A percentile compares a stretch with the other conserved stretches of the same genome.
Conservation (phyloP, 2,888 invertebrate species). For the Hartigia nigra region DNA sequence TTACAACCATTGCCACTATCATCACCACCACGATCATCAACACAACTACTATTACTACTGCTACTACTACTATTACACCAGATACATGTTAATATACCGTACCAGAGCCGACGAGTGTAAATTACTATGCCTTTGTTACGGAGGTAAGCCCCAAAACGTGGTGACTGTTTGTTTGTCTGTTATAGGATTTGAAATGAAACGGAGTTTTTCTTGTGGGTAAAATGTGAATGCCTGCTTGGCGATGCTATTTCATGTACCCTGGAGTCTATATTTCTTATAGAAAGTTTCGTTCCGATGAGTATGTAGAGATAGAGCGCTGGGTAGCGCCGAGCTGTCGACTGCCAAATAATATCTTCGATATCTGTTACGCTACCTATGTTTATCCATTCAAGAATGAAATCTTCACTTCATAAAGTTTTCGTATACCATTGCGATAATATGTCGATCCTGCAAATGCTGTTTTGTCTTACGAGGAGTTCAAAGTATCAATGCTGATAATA, state of each 20-base stretch:
- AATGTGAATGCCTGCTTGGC: conserved; percentile 61
- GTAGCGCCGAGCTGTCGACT: conserved; percentile 30
- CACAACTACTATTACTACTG: conserved; percentile 36
- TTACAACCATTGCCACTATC: conserved; percentile 36
- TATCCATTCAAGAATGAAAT: conserved; percentile 11
- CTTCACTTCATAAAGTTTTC: conserved; percentile 28
- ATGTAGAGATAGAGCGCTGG: conserved; percentile 13
- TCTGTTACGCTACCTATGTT: not conserved
- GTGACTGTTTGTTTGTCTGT: conserved; percentile 62
- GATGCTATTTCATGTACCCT: conserved; percentile 60
- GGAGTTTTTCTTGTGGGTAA: conserved; percentile 61
- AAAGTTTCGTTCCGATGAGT: conserved; percentile 16
- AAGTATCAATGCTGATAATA: conserved; percentile 9
- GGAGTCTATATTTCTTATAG: conserved; percentile 34
- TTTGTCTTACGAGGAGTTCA: conserved; percentile 25
- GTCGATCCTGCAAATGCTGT: conserved; percentile 1
- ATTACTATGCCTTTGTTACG: conserved; percentile 59
- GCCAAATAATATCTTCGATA: conserved; percentile 17
- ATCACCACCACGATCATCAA: conserved; percentile 5
- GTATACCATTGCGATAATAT: conserved; percentile 28
- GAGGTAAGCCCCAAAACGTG: conserved; percentile 60
- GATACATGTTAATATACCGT: conserved; percentile 32
- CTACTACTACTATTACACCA: conserved; percentile 21
- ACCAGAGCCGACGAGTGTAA: conserved; percentile 52
- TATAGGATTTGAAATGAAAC: conserved; percentile 59